Percentiles rank a stretch among this genome's conserved stretches.
Evolutionary conservation across 1,140 invertebrate species (phyloP).

Genomic region (Megalopta genalis): DNA sequence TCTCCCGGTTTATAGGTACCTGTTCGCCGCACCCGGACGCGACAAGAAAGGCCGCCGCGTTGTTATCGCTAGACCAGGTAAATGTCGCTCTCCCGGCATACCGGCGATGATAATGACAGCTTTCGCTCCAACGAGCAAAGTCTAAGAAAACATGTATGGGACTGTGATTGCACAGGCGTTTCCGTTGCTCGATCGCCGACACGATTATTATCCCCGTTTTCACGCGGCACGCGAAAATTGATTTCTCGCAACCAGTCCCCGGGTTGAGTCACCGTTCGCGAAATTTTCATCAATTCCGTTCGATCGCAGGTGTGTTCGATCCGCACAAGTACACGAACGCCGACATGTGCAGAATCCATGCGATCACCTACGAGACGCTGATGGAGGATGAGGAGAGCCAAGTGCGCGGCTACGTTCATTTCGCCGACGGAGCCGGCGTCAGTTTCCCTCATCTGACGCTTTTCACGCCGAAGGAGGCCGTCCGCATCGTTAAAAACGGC

Average conservation of each 20-base stretch:
- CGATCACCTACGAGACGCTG: conserved; percentile 88
- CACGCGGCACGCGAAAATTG: no score
- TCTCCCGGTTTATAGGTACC: conserved; percentile 80
- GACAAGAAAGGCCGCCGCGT: conserved; percentile 88
- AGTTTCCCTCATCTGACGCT: conserved; percentile 87
- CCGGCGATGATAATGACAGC: not conserved
- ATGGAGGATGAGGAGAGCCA: conserved; percentile 92
- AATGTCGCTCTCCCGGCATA: conserved; percentile 32
- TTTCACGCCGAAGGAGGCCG: conserved; percentile 88
- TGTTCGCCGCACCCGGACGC: conserved; percentile 89
- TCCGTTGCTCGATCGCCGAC: not conserved
- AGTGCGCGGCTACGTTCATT: conserved; percentile 86
- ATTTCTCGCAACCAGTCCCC: no score
- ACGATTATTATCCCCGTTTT: not conserved
- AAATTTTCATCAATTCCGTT: not conserved
- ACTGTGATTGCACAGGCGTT: not conserved
- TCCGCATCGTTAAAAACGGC: conserved; percentile 89
- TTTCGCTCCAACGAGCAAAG: not conserved
- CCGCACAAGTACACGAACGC: conserved; percentile 88
- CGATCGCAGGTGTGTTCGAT: conserved; percentile 90
- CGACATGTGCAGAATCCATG: conserved; percentile 90
- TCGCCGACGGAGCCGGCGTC: conserved; percentile 86
- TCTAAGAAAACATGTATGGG: not conserved
- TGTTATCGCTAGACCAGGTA: conserved; percentile 89
- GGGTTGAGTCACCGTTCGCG: no score